Conservation (phyloP, 2,113 vertebrate species). For the Rhabdornis inornatus region DNA sequence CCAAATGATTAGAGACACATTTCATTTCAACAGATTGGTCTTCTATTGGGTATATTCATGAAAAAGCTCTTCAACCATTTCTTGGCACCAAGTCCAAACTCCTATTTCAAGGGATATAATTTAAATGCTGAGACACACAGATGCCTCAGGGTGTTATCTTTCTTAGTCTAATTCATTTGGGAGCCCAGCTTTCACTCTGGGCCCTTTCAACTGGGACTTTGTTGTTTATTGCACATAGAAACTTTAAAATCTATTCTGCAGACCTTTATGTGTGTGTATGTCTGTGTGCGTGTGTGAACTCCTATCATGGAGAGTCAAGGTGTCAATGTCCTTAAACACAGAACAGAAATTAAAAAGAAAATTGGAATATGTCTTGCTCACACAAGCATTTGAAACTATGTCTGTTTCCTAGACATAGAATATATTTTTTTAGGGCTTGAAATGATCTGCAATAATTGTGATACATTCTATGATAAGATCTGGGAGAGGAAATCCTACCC, state of each 20-base stretch:
- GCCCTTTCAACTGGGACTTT: constrained; percentile 78
- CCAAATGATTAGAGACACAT: constrained; percentile 79
- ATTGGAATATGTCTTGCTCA: constrained; percentile 21
- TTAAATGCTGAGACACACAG: constrained; percentile 81
- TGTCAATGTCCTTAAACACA: constrained; percentile 40
- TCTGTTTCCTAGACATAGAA: not conserved
- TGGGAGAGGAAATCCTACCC: not conserved
- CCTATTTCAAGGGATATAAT: constrained; percentile 79
- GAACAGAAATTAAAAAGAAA: constrained; percentile 14
- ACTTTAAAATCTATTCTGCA: constrained; percentile 69
- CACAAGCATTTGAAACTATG: not conserved
- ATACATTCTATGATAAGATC: not conserved
- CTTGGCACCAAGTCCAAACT: constrained; percentile 79
- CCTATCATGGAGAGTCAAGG: constrained; percentile 35
- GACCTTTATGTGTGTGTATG: not conserved
- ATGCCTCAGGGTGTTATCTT: constrained; percentile 80
- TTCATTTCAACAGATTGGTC: constrained; percentile 81
- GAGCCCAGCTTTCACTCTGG: constrained; percentile 74
- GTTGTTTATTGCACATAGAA: constrained; percentile 68
- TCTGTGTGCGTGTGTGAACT: not conserved
- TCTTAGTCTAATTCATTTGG: constrained; percentile 75
- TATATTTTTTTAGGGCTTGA: not conserved
- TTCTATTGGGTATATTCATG: constrained; percentile 76
- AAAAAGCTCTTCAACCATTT: constrained; percentile 74
- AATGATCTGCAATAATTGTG: not conserved